A percentile compares a stretch with the other conserved stretches of the same genome.
Conservation (phyloP, 2,797 vertebrate species). For the Remorina albescens region DNA sequence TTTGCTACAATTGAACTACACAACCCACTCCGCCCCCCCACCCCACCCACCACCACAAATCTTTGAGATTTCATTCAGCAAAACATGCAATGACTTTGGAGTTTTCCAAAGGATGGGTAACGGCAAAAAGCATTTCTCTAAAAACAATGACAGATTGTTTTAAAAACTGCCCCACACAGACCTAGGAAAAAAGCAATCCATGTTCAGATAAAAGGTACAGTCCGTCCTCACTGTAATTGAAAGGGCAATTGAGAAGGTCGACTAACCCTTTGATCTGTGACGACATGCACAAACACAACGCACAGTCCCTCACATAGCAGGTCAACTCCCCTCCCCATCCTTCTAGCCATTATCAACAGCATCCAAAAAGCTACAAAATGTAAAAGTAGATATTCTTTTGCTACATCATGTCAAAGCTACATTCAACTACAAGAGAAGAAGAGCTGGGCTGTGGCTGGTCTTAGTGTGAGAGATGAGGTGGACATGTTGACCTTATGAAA, state of each 20-base stretch:
- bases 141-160: slow-evolving; percentile 67
- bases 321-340: slow-evolving; percentile 52
- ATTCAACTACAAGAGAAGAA: slow-evolving; percentile 86
- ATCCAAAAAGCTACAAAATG: slow-evolving; percentile 85
- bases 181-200: slow-evolving; percentile 73
- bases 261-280: slow-evolving; percentile 85
- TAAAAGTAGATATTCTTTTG: slow-evolving; percentile 85
- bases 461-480: slow-evolving; percentile 80
- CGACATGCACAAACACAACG: slow-evolving; percentile 85
- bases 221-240: slow-evolving; percentile 64
- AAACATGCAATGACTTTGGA: slow-evolving; percentile 81
- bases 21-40: slow-evolving; percentile 55
- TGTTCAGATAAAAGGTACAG: slow-evolving; percentile 79
- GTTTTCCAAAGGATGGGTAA: slow-evolving; percentile 65
- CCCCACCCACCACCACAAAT: slow-evolving; percentile 58
- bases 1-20: slow-evolving; percentile 73
- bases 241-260: slow-evolving; percentile 74
- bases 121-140: slow-evolving; percentile 69
- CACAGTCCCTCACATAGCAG: slow-evolving; percentile 78
- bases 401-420: slow-evolving; percentile 89
- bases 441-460: slow-evolving; percentile 87
- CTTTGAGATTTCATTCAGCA: slow-evolving; percentile 82
- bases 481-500: slow-evolving; percentile 58
- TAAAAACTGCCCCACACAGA: slow-evolving; percentile 66
- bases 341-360: slow-evolving; percentile 75